Percentiles rank a stretch among this genome's conserved stretches.
These are phyloP conservation scores for Apodemia hepburni DNA, from an alignment of 2,888 invertebrate genomes.

Conservation along the genomic window DNA sequence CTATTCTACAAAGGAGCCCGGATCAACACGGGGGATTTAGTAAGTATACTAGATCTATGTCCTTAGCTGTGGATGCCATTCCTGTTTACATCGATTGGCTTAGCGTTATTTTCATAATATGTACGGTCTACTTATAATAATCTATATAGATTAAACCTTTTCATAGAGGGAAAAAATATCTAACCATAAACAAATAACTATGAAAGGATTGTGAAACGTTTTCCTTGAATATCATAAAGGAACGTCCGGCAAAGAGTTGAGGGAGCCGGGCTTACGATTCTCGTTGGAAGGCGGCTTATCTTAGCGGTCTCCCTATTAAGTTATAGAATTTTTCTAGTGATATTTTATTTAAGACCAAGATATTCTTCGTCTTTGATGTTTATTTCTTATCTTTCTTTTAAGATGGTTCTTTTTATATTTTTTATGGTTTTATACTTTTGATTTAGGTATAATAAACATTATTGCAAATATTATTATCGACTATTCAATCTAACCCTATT, in stretches of 20 bases:
- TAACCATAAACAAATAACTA: conserved; percentile 14
- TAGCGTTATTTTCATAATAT: too few relatives aligned
- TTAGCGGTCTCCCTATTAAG: conserved; percentile 53
- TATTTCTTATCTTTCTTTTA: conserved; percentile 34
- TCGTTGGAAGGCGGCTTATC: conserved; percentile 53
- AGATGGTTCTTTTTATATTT: conserved; percentile 4
- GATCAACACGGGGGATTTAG: too few relatives aligned
- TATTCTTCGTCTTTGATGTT: conserved; percentile 58
- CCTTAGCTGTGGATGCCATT: too few relatives aligned
- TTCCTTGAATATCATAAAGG: conserved; percentile 51
- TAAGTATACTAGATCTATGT: too few relatives aligned
- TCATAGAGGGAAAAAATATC: background rate
- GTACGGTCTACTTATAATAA: too few relatives aligned
- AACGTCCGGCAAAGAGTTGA: conserved; percentile 62
- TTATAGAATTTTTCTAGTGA: conserved; percentile 69
- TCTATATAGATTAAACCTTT: too few relatives aligned
- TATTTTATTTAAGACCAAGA: conserved; percentile 65
- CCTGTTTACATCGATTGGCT: too few relatives aligned
- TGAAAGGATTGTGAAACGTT: conserved; percentile 30
- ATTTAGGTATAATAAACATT: background rate
- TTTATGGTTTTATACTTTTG: background rate
- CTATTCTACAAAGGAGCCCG: too few relatives aligned
- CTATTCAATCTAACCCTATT: too few relatives aligned
- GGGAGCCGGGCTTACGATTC: conserved; percentile 51
- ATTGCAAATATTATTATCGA: background rate